These are phyloP conservation scores for Liasis olivaceus DNA, from an alignment of 2,797 vertebrate species.

Conservation along the genomic window DNA sequence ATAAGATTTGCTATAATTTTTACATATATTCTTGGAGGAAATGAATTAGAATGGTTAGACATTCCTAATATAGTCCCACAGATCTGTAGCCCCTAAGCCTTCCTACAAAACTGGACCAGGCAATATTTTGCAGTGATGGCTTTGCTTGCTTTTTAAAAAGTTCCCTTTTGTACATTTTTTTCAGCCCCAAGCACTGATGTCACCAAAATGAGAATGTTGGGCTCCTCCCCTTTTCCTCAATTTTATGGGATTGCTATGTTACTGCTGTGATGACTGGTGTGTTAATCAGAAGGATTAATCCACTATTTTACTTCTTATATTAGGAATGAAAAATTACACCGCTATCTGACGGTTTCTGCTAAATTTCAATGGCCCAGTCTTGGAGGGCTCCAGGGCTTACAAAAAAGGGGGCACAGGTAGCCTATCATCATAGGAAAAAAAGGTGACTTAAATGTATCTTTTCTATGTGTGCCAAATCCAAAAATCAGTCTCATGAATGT, in stretches of 20 bases:
- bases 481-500: background rate
- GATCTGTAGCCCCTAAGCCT: background rate
- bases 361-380: background rate
- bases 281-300: background rate
- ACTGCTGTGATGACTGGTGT: background rate
- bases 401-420: background rate
- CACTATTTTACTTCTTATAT: background rate
- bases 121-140: background rate
- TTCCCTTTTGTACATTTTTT: background rate
- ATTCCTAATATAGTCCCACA: background rate
- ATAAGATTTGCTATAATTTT: background rate
- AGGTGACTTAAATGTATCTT: background rate
- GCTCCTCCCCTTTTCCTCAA: background rate
- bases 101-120: background rate
- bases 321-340: background rate
- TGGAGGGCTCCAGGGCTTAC: background rate
- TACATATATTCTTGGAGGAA: background rate
- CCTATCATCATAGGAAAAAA: background rate
- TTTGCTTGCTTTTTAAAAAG: background rate
- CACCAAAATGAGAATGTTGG: background rate
- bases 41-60: background rate
- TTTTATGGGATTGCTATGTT: background rate
- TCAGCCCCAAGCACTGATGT: background rate
- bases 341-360: background rate
- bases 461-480: background rate